These are phyloP conservation scores for Herpetotheres cachinnans DNA, from an alignment of 2,113 vertebrate genomes.

Conservation along the genomic window DNA sequence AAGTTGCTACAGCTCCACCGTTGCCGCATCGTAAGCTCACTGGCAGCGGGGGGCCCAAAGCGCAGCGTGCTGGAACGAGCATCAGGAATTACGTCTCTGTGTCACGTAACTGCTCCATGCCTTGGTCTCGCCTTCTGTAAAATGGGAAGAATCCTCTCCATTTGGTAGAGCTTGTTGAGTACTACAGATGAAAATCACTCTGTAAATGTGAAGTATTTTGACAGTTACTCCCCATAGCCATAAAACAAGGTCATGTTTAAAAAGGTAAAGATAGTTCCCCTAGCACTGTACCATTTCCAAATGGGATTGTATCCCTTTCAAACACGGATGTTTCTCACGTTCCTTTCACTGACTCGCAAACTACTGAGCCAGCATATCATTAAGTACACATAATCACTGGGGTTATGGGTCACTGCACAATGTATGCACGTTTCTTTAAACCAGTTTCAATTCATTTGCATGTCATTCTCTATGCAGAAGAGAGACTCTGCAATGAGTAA, in stretches of 20 bases:
- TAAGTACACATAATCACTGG: background rate
- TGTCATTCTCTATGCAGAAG: background rate
- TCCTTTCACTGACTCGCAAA: background rate
- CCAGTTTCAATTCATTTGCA: background rate
- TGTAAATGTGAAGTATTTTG: background rate
- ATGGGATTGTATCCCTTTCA: background rate
- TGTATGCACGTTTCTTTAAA: background rate
- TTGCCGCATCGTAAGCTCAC: background rate
- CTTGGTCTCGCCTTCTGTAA: background rate
- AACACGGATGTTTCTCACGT: background rate
- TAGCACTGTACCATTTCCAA: background rate
- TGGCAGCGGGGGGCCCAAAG: background rate
- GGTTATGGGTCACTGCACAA: background rate
- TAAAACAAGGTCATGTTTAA: background rate
- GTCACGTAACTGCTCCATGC: background rate
- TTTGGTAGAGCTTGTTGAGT: background rate
- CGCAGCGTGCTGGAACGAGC: fast-evolving
- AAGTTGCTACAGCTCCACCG: background rate
- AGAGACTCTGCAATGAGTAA: background rate
- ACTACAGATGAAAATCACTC: background rate
- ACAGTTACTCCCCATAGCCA: background rate
- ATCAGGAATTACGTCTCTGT: background rate
- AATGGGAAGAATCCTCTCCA: background rate
- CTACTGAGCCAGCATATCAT: background rate
- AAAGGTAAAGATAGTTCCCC: background rate